Base-by-base conservation (phyloP, 2,888 invertebrate genomes). In the Lamproptera curius region DNA sequence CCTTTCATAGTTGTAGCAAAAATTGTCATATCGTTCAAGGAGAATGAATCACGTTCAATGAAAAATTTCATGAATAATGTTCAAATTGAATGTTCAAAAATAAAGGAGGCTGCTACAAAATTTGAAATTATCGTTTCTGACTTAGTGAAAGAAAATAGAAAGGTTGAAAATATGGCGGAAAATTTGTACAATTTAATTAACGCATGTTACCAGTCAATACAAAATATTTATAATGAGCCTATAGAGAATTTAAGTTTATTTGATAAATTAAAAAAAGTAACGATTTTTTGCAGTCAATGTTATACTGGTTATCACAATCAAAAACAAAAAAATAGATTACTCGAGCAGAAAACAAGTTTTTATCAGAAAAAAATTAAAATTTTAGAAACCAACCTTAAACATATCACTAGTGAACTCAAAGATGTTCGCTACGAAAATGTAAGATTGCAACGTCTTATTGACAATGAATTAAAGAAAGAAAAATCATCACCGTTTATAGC, bases 311-410 rank as follows among this genome's bases (percentile, higher is more conserved):
- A 62, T 41, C 56, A 51, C 38, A 75, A 70, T 46, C 70, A 75
- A 57, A 58, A 50, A 11, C 61, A 68, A 42, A 64, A 55, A 51
- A 64, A 61, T 20, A 28, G 51, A 15, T 67, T 63, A 54, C 52
- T 74, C 1, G 67, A 76, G 60, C 73, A 73, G 47, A 73, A 57
- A 42, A 77, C 73, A 51, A 54, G 63, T 37, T 81, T 73, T 54
- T 53, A 80, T 1, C 64, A 51, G 38, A 73, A 64, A 46, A 78
- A 74, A 60, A 59, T 77, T 20, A 58, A 42, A 13, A 65, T 78
- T 53, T 58, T 81, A 34, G 68, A 70, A 53, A 67, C 54, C 28
- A 64, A 70, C 47, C 59, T 73, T 42, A 52, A 62, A 42, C 56
- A 58, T 20, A 46, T 62, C 2, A 51, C 55, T 26, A 62, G 70